Conservation (phyloP, 2,888 invertebrate genomes). For the Phania funesta region DNA sequence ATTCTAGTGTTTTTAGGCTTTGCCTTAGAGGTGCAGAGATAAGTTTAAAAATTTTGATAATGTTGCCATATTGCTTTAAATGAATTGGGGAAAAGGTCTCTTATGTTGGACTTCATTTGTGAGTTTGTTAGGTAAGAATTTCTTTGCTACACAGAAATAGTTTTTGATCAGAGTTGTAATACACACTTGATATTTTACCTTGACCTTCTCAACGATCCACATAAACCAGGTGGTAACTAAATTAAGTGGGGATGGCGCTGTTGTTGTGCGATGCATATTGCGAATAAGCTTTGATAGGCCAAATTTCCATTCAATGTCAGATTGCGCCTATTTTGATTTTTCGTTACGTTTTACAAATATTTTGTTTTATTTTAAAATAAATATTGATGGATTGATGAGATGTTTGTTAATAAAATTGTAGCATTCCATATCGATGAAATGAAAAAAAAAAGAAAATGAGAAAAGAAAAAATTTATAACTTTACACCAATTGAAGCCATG, state of each 20-base stretch:
- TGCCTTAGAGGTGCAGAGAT: not conserved
- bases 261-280: constrained; percentile 98
- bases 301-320: constrained; percentile 99
- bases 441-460: constrained; percentile 43
- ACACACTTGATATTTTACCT: constrained; percentile 81
- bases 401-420: constrained; percentile 36
- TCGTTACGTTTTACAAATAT: constrained; percentile 68
- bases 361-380: constrained; percentile 50
- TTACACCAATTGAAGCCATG: constrained; percentile 44
- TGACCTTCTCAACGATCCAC: constrained; percentile 91
- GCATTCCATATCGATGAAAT: constrained; percentile 66
- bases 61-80: constrained; percentile 79
- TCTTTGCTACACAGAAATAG: constrained; percentile 47
- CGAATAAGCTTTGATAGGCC: constrained; percentile 98
- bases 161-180: constrained; percentile 71
- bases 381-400: constrained; percentile 24
- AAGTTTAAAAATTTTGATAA: constrained; percentile 26
- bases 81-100: constrained; percentile 79
- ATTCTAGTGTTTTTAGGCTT: not conserved
- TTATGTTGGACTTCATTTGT: constrained; percentile 28
- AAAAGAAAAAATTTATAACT: constrained; percentile 46
- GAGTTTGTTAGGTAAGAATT: constrained; percentile 41
- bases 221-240: constrained; percentile 96
- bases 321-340: constrained; percentile 89
- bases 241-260: constrained; percentile 98